Conservation (phyloP, 1,140 invertebrate genomes). For the Bombus haemorrhoidalis region DNA sequence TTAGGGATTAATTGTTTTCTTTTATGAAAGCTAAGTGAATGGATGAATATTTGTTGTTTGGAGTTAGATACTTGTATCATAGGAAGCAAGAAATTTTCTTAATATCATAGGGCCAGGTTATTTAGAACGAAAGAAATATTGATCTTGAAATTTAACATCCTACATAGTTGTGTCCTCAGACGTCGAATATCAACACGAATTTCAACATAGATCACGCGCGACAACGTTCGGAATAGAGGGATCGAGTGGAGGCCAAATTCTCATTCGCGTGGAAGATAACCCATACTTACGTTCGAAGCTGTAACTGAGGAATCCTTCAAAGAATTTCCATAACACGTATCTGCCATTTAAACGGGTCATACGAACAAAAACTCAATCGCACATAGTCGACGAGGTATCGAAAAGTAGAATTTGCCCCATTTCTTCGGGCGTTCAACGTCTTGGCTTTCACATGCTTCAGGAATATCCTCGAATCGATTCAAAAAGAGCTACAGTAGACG, state of each 20-base stretch:
- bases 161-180: not conserved
- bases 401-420: conserved; percentile 2
- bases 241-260: not conserved
- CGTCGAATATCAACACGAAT: not conserved
- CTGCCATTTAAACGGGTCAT: not conserved
- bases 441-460: not conserved
- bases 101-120: not conserved
- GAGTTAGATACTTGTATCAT: too few species aligned
- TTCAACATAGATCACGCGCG: not conserved
- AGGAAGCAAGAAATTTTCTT: too few species aligned
- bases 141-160: not conserved
- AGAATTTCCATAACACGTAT: conserved; percentile 27
- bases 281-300: not conserved
- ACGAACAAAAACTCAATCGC: conserved; percentile 29
- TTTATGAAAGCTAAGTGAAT: not conserved
- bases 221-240: not conserved
- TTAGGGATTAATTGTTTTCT: not conserved
- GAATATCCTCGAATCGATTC: not conserved
- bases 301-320: not conserved
- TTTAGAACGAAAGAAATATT: not conserved
- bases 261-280: not conserved
- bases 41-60: not conserved
- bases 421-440: not conserved
- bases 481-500: not conserved
- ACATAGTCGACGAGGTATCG: not conserved